Conservation (phyloP, 37 sponge, comb jelly and placozoan genomes). For the Oscarella lobularis region DNA sequence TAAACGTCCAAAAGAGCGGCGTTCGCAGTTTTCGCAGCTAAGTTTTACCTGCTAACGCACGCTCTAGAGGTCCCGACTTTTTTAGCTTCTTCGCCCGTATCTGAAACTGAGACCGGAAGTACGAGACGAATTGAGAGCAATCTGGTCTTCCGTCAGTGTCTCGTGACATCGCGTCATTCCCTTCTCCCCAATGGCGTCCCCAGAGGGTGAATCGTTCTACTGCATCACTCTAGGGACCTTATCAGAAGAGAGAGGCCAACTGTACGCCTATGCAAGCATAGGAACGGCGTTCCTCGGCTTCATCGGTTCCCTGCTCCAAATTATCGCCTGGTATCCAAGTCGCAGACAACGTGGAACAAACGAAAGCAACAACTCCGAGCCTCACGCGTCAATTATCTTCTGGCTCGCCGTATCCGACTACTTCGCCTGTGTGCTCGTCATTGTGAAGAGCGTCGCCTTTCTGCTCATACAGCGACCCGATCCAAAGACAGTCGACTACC, state of each 20-base stretch:
- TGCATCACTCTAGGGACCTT: background rate
- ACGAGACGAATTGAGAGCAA: too few species aligned
- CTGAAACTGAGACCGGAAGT: too few species aligned
- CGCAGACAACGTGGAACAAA: background rate
- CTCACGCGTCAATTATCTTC: background rate
- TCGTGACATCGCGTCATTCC: background rate
- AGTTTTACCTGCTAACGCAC: too few species aligned
- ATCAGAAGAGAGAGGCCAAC: background rate
- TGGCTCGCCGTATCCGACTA: background rate
- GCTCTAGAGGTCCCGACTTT: too few species aligned
- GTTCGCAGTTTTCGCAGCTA: too few species aligned
- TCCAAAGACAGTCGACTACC: background rate
- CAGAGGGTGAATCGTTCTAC: conserved; percentile 6
- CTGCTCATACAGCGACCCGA: background rate
- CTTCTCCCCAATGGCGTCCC: background rate
- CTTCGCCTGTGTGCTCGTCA: background rate
- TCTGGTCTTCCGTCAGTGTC: too few species aligned
- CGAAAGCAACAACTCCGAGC: background rate
- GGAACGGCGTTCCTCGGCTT: background rate
- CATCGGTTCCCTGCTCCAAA: background rate
- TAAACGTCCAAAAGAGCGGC: too few species aligned
- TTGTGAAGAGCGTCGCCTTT: background rate
- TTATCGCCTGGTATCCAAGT: background rate
- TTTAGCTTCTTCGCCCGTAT: too few species aligned
- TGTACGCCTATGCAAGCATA: background rate